phyloP scores from a whole-genome alignment of 35 echinoderm and acorn worm species.

The Anneissia japonica region DNA sequence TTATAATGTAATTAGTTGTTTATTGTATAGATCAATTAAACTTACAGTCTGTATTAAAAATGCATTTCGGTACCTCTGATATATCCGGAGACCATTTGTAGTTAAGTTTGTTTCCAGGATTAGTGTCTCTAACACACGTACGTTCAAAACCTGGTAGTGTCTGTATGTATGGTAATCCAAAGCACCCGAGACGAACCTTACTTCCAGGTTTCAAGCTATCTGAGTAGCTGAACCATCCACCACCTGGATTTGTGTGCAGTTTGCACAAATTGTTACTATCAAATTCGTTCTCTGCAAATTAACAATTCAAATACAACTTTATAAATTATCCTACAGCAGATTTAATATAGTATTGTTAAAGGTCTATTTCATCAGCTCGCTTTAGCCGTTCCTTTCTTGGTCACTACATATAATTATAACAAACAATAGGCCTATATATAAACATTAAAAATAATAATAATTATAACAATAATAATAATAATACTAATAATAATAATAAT shows the following conservation, averaged over 20 bases:
- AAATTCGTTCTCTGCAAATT: not conserved
- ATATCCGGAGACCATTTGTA: not conserved
- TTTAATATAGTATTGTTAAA: too few relatives aligned
- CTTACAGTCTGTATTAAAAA: not conserved
- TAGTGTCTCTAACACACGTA: not conserved
- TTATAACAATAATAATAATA: too few relatives aligned
- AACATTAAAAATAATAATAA: too few relatives aligned
- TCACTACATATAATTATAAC: too few relatives aligned
- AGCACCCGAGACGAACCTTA: not conserved
- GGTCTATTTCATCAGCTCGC: too few relatives aligned
- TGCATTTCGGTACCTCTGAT: not conserved
- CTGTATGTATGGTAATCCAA: not conserved
- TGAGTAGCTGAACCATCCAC: not conserved
- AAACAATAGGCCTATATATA: too few relatives aligned
- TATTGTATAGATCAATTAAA: not conserved
- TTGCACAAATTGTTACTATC: not conserved
- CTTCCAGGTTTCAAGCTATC: not conserved
- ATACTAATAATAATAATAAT: too few relatives aligned
- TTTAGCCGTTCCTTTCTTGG: too few relatives aligned
- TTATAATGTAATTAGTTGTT: too few relatives aligned
- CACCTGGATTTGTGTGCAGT: not conserved
- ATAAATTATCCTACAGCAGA: too few relatives aligned
- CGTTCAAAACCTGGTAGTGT: not conserved
- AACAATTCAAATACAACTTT: too few relatives aligned
- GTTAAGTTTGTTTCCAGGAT: not conserved